A percentile compares a stretch with the other conserved stretches of the same genome.
These are phyloP conservation scores for Dexiosoma caninum DNA, from an alignment of 2,888 invertebrate genomes.

Conservation along the genomic window DNA sequence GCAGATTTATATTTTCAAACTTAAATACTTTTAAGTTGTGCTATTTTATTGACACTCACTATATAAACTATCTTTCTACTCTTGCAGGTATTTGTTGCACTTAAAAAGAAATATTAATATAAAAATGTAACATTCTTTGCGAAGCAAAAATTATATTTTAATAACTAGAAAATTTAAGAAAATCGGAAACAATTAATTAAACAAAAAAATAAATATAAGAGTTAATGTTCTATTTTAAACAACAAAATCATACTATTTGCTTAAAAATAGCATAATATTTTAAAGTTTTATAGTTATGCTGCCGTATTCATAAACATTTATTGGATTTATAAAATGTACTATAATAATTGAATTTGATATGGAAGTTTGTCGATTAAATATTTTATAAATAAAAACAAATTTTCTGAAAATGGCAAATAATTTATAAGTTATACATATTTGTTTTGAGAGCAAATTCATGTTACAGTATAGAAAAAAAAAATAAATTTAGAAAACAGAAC, in stretches of 20 bases:
- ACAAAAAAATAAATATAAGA: slow-evolving; percentile 52
- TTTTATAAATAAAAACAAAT: no score
- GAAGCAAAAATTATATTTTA: slow-evolving; percentile 58
- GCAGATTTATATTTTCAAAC: no score
- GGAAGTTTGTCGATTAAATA: no score
- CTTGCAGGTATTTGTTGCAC: slow-evolving; percentile 43
- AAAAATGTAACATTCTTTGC: slow-evolving; percentile 43
- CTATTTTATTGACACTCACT: slow-evolving; percentile 22
- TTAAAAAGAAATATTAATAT: not conserved
- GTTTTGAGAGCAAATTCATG: not conserved
- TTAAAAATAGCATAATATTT: not conserved
- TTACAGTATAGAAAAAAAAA: slow-evolving; percentile 19
- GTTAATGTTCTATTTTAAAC: slow-evolving; percentile 57
- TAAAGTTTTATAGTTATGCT: no score
- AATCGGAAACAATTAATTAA: slow-evolving; percentile 49
- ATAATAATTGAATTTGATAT: no score
- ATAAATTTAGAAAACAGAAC: no score
- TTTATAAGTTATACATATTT: no score
- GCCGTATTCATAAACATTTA: no score
- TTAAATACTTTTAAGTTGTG: slow-evolving; percentile 4
- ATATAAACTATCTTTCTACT: slow-evolving; percentile 23
- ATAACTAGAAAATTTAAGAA: slow-evolving; percentile 40
- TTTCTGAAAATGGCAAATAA: no score
- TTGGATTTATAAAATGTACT: no score
- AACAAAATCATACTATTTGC: slow-evolving; percentile 57